These are phyloP conservation scores for Festucalex cinctus DNA, from an alignment of 2,113 vertebrate species.

Conservation along the genomic window DNA sequence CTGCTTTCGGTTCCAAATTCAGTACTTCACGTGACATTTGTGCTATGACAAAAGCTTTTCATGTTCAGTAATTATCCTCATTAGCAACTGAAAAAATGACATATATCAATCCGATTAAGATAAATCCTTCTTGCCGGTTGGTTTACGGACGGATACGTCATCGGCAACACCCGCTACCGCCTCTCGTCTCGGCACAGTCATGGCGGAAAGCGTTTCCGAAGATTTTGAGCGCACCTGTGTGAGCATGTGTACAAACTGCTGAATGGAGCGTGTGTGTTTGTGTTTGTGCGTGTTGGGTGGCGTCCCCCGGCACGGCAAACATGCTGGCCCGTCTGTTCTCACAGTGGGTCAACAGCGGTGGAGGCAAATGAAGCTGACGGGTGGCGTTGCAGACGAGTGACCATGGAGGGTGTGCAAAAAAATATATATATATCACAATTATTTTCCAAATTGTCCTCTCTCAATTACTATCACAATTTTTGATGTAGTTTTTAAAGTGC, in stretches of 20 bases:
- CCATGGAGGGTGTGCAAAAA: no score
- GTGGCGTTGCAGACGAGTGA: constrained; percentile 28
- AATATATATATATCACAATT: no score
- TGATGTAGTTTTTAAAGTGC: no score
- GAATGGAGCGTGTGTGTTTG: background rate
- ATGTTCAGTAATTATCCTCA: background rate
- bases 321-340: constrained; percentile 67
- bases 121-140: constrained; percentile 12
- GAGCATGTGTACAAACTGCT: constrained; percentile 20
- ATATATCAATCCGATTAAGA: constrained; percentile 1
- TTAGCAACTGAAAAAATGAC: constrained; percentile 7
- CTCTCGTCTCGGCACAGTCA: constrained; percentile 56
- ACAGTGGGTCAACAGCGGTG: constrained; percentile 61
- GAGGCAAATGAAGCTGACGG: constrained; percentile 52
- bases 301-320: constrained; percentile 60
- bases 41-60: constrained; percentile 1
- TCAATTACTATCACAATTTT: no score
- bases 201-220: constrained; percentile 57
- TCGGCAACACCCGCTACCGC: constrained; percentile 43
- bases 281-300: constrained; percentile 21
- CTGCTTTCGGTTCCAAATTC: no score
- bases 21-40: no score
- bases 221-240: constrained; percentile 26
- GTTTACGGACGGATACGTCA: constrained; percentile 21
- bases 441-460: no score